Evolutionary conservation across 1,140 invertebrate species (phyloP), one percentile per base, ranked within the genome.

Genomic region (Eueides isabella): DNA sequence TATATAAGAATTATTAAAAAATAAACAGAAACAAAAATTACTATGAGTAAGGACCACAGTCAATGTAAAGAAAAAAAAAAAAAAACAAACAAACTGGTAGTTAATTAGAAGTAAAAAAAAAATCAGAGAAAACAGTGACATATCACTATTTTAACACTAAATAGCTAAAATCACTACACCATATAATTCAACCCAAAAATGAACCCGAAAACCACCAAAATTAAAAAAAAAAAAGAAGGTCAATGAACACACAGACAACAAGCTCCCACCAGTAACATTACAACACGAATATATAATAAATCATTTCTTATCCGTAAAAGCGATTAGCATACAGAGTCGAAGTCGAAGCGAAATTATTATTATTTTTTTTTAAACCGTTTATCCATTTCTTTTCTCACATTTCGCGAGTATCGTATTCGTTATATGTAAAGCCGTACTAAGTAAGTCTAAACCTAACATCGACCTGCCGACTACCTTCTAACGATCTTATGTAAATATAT

Each of bases 401-500:
- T 19, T 48, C 16, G 41, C 7, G 16, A 9, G 16, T 9, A 23
- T 48, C 41, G 41, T 48, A 19, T 48, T 48, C 41, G 41, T 48
- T 48, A 48, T 48, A 48, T 48, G 35, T 19, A 48, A 48, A 48
- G 41, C 41, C 41, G 41, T 48, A 48, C 41, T 48, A 48, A 48
- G 44, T 16, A 16, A 33, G 23, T 61, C 33, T 62, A 23, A 26
- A 64, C 16, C 66, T 64, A 67, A 75, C 31, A 31, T 55, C 26
- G 67, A 55, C 48, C 28, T 48, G 33, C 28, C 41, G n/a, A 48
- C 41, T 48, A 48, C 35, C 14, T 16, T 48, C 41, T 48, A 19
- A 48, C 5, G 41, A 48, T 19, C 41, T 48, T 48, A 48, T 48
- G 41, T n/a, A 19, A 48, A n/a, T 23, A 31, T 16, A 31, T n/a